Evolutionary conservation across 2,113 vertebrate genomes (phyloP).

Genomic region (Triplophysa dalaica): DNA sequence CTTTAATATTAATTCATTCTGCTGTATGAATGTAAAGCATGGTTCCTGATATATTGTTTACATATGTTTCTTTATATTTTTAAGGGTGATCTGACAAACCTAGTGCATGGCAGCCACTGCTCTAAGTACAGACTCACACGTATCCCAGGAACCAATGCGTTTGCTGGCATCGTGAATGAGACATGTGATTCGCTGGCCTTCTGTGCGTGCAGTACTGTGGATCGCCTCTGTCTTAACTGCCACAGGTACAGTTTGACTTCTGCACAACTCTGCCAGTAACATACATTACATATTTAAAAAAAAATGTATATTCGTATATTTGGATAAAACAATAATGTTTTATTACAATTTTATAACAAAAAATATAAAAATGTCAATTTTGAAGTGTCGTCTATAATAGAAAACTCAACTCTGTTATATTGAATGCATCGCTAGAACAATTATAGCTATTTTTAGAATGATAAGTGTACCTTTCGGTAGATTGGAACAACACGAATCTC

Average conservation of each 20-base stretch:
- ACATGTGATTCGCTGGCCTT: slow-evolving; percentile 95
- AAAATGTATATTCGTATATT: too few relatives aligned
- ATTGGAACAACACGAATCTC: not conserved
- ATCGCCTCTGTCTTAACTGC: slow-evolving; percentile 97
- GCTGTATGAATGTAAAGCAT: too few relatives aligned
- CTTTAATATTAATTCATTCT: too few relatives aligned
- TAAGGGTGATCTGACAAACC: slow-evolving; percentile 96
- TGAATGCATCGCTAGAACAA: not conserved
- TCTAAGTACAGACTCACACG: slow-evolving; percentile 92
- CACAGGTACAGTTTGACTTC: slow-evolving; percentile 80
- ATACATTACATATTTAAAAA: not conserved
- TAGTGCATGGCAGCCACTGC: slow-evolving; percentile 96
- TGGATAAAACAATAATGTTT: too few relatives aligned
- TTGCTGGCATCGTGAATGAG: slow-evolving; percentile 96
- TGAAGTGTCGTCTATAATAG: too few relatives aligned
- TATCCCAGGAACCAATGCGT: slow-evolving; percentile 94
- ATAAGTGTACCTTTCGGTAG: not conserved
- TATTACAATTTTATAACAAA: too few relatives aligned
- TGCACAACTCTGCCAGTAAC: not conserved
- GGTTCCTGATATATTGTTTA: too few relatives aligned
- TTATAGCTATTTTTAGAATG: not conserved
- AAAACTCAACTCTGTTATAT: not conserved
- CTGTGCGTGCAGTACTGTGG: slow-evolving; percentile 97
- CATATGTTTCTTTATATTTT: not conserved
- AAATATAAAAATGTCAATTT: too few relatives aligned